Evolutionary conservation across 2,797 vertebrate species (phyloP), one percentile per base, ranked within the genome.

Genomic region (Capromys pilorides): DNA sequence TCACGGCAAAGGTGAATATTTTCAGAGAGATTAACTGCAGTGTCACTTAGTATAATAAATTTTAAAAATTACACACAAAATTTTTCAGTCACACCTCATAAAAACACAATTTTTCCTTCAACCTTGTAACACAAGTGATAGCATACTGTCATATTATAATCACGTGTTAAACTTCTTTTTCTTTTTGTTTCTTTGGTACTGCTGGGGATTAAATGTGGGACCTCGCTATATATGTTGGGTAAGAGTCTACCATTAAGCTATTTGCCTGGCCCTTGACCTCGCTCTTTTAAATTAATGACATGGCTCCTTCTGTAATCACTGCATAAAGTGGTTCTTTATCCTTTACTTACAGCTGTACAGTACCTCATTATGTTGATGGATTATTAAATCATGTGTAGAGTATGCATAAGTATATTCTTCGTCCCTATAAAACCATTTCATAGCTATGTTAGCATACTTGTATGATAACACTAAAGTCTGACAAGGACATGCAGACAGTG

Each of bases 381-480:
- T 80, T 71, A 93, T 41, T 88, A 86, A 81, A 66, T 12, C 28
- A 31, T 28, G 31, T 8, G 13, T 66, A 18, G 31, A n/a, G 64
- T 67, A n/a, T 67, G 64, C 33, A 12, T 69, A 36, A 19, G 18
- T 69, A n/a, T 36, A 21, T 21, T 69, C 41, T 73, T 92, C 86
- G 86, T 16, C 86, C 67, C 77, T 88, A 77, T 14, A 80, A 90
- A 83, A 75, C 59, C 67, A 89, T 66, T 89, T 85, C 22, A 78
- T 12, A 45, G 33, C 13, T 79, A 24, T 26, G 36, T 39, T 62
- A 87, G 61, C n/a, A 54, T 10, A 84, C 33, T 28, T 62, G 41
- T 66, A 69, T 12, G 51, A 51, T 54, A 71, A 84, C 62, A 86
- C 66, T 59, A 71, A 94, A 80, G 22, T 73, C 45, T 80, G 41